Conservation (phyloP, 2,113 vertebrate genomes). For the Crotophaga sulcirostris region DNA sequence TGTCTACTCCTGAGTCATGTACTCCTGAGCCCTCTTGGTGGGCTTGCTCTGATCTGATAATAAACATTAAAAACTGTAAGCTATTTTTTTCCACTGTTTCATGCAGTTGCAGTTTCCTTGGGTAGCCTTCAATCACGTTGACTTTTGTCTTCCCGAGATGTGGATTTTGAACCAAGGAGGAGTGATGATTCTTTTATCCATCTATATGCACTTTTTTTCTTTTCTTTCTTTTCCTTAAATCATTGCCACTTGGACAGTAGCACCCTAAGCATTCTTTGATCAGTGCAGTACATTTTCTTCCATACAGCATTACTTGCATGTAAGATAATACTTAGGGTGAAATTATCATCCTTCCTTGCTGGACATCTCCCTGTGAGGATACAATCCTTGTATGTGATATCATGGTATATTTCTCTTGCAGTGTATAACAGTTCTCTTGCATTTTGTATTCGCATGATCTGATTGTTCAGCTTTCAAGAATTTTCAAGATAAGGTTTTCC, state of each 20-base stretch:
- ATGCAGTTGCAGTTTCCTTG: neutral
- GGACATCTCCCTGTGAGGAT: neutral
- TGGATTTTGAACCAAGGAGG: neutral
- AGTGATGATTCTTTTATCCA: neutral
- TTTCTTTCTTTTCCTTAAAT: neutral
- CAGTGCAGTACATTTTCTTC: neutral
- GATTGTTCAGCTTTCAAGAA: neutral
- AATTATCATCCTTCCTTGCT: neutral
- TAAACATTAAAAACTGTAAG: slow-evolving; percentile 9
- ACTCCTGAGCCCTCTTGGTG: slow-evolving; percentile 28
- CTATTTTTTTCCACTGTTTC: neutral
- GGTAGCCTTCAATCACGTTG: neutral
- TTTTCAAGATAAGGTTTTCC: neutral
- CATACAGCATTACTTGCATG: neutral
- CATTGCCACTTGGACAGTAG: neutral
- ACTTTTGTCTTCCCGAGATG: neutral
- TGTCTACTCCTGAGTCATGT: neutral
- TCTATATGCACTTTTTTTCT: neutral
- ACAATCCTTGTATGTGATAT: neutral
- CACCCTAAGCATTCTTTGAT: neutral
- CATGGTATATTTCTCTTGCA: neutral
- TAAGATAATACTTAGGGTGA: neutral
- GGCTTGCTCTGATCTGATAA: slow-evolving; percentile 24
- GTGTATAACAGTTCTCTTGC: neutral
- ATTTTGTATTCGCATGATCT: neutral